Evolutionary conservation across 1,140 invertebrate genomes (phyloP).

Genomic region (Phortica variegata): DNA sequence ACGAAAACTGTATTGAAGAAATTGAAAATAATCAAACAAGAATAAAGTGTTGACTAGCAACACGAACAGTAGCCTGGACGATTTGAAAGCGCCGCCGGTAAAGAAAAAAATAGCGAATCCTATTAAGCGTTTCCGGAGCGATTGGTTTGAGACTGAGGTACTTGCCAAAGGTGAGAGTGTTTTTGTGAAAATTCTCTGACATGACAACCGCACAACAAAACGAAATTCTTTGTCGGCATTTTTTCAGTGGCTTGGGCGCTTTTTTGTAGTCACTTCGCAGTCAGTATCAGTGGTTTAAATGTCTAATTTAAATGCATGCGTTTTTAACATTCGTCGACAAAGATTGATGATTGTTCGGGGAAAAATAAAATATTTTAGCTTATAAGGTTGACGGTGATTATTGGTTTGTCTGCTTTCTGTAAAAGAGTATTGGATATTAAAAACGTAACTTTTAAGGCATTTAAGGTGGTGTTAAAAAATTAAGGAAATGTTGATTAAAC

Average conservation of each 20-base stretch:
- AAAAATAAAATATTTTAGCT: too few relatives aligned
- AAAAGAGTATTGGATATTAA: too few relatives aligned
- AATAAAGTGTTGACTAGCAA: background rate
- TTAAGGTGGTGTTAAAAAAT: too few relatives aligned
- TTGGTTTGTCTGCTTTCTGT: too few relatives aligned
- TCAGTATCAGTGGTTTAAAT: conserved; percentile 47
- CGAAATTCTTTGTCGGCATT: background rate
- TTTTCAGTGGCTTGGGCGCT: too few relatives aligned
- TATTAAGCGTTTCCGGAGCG: conserved; percentile 45
- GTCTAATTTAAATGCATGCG: conserved; percentile 57
- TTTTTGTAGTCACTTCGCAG: too few relatives aligned
- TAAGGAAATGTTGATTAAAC: too few relatives aligned
- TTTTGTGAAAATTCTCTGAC: too few relatives aligned
- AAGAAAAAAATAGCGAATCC: conserved; percentile 51
- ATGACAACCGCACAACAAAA: too few relatives aligned
- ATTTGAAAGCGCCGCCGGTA: conserved; percentile 22
- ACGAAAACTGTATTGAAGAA: conserved; percentile 34
- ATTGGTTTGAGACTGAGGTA: conserved; percentile 3
- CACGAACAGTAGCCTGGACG: conserved; percentile 9
- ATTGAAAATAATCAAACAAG: conserved; percentile 30
- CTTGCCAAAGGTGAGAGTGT: background rate
- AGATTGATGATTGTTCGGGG: conserved; percentile 55
- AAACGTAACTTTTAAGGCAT: too few relatives aligned
- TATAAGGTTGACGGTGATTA: too few relatives aligned
- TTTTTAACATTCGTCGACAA: conserved; percentile 51